Evolutionary conservation across 2,888 invertebrate genomes (phyloP), one percentile per base, ranked within the genome.

Genomic region (Eupsilia transversa): DNA sequence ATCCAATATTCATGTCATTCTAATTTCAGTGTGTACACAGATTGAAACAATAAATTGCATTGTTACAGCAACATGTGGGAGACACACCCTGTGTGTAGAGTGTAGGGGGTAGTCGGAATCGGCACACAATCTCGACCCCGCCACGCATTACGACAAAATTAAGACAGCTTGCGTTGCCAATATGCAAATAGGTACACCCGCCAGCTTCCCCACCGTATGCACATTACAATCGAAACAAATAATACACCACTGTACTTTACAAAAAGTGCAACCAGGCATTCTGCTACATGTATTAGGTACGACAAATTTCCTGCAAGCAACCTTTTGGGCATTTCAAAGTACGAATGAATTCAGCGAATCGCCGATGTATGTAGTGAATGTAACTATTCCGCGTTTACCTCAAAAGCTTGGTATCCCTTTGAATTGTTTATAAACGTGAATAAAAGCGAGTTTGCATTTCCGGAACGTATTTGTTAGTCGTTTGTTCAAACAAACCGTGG

Each of bases 161-260:
- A 96, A 96, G 96, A 95, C 94, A 94, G 94, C 94, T 94, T 94
- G 94, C 92, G 91, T 91, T 91, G 91, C 94, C 93, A 94, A 94
- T 95, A 96, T 96, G 96, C 95, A 95, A 96, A 96, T 95, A 56
- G n/a, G 9, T 52, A 83, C 75, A 73, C 23, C 74, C 75, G 75
- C 77, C 69, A 84, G 82, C 86, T 86, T 87, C 87, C 88, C 87
- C 75, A 59, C 70, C 68, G 67, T 83, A 73, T 79, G 71, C 77
- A 79, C 71, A 61, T 79, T 74, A 79, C 35, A 66, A 64, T 74
- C 66, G 70, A 66, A 82, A 80, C 78, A 78, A 80, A 79, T 83
- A 79, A 82, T 61, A 68, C 41, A 67, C 35, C 66, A 76, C 57
- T 69, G 35, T 60, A 57, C 3, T 65, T 69, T 54, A 71, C 27